phyloP scores from a whole-genome alignment of 2,888 invertebrate genomes.

The Melanostoma scalare region DNA sequence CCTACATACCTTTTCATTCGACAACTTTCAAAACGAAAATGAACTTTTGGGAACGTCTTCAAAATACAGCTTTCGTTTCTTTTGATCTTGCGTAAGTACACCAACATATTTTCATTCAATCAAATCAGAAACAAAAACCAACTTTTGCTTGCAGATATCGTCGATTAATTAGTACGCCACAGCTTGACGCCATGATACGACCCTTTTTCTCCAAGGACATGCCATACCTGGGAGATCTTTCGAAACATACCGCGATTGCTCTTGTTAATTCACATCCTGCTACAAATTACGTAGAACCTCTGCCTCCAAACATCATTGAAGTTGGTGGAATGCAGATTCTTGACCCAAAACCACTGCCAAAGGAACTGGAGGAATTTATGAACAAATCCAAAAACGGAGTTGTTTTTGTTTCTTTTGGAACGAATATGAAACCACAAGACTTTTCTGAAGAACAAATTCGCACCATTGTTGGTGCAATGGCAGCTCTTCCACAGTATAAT shows the following conservation, averaged over 20 bases:
- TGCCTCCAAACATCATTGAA: slow-evolving; percentile 79
- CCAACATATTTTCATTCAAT: too few relatives aligned
- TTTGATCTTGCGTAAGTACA: slow-evolving; percentile 69
- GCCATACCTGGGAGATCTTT: slow-evolving; percentile 73
- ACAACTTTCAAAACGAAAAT: slow-evolving; percentile 67
- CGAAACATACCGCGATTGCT: slow-evolving; percentile 74
- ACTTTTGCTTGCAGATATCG: not conserved
- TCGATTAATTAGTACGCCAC: slow-evolving; percentile 37
- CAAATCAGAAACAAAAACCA: too few relatives aligned
- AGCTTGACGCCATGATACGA: slow-evolving; percentile 70
- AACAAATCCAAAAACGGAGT: too few relatives aligned
- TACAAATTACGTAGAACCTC: slow-evolving; percentile 77
- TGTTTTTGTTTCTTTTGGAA: too few relatives aligned
- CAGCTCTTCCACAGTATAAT: slow-evolving; percentile 77
- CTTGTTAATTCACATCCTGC: slow-evolving; percentile 79
- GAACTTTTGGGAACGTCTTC: slow-evolving; percentile 74
- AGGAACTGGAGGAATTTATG: too few relatives aligned
- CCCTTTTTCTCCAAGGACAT: slow-evolving; percentile 62
- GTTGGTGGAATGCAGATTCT: slow-evolving; percentile 80
- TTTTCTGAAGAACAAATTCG: slow-evolving; percentile 52
- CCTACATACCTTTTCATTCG: slow-evolving; percentile 73
- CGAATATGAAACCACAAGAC: too few relatives aligned
- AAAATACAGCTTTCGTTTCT: slow-evolving; percentile 72
- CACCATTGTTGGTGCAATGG: slow-evolving; percentile 72
- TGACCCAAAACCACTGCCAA: slow-evolving; percentile 75